Evolutionary conservation across 2,797 vertebrate species (phyloP), one percentile per base, ranked within the genome.

Genomic region (Loris lydekkerianus): DNA sequence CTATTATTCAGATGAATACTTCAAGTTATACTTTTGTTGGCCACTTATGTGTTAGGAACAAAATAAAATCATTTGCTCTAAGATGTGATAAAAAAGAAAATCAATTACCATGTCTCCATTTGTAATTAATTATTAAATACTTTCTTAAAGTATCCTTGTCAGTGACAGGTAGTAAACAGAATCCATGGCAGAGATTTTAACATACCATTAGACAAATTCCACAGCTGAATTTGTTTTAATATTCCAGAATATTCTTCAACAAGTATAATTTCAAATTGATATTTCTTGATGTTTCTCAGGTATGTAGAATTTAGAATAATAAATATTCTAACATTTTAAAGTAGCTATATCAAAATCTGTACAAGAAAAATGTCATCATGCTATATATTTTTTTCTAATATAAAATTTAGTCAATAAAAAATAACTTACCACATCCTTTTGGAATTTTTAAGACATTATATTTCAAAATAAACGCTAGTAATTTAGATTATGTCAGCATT

Each of bases 321-420:
- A 93, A 91, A 65, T 78, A 83, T 31, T 88, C 40, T 80, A 77
- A 61, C 25, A 67, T 53, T 90, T 27, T 82, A 86, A 89, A 94
- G 10, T 72, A 86, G 58, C 37, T 89, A 2, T 73, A 27, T 88
- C n/a, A 70, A 37, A 86, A 61, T 15, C 21, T 86, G 6, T 72
- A 7, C 61, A 93, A 53, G 69, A 92, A 96, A 97, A 96, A 96
- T 93, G 63, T 90, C 78, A 85, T 94, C 86, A 90, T 97, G 90
- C 69, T 96, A 11, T 96, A 96, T 97, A 96, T 78, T 96, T 97
- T 97, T 97, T 97, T 94, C 94, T 97, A 92, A 98, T 95, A 97
- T 96, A 97, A 84, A 93, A 92, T 95, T 77, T 95, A 95, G 94
- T 96, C 87, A 96, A 95, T 98, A 96, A 97, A 97, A 97, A 98